These are phyloP conservation scores for Chaenodraco wilsoni DNA, from an alignment of 2,797 vertebrate species.

Conservation along the genomic window DNA sequence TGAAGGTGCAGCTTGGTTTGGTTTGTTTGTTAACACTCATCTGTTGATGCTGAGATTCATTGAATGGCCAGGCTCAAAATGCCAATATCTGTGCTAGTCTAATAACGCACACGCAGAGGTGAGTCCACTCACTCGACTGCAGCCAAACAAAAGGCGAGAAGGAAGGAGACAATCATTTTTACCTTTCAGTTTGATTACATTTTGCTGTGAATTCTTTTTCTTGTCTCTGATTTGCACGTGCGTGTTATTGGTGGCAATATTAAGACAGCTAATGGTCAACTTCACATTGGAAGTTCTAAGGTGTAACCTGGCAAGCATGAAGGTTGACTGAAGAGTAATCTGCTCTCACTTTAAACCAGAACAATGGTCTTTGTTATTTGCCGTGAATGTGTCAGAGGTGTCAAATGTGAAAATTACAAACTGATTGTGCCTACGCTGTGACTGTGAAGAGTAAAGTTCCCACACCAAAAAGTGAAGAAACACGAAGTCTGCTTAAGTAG, in stretches of 20 bases:
- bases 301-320: slow-evolving; percentile 12
- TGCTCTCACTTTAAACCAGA: slow-evolving; percentile 19
- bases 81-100: slow-evolving; percentile 58
- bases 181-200: slow-evolving; percentile 29
- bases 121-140: slow-evolving; percentile 38
- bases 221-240: slow-evolving; percentile 10
- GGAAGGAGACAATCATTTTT: neutral
- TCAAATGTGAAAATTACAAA: slow-evolving; percentile 45
- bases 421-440: slow-evolving; percentile 16
- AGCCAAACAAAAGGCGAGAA: slow-evolving; percentile 37
- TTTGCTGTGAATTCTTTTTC: slow-evolving; percentile 35
- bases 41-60: slow-evolving; percentile 62
- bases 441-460: slow-evolving; percentile 38
- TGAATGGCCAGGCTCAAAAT: slow-evolving; percentile 52
- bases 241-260: slow-evolving; percentile 7
- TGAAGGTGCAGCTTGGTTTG: slow-evolving; percentile 20
- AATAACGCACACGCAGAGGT: slow-evolving; percentile 48
- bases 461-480: slow-evolving; percentile 52
- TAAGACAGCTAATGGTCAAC: slow-evolving; percentile 41
- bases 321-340: slow-evolving; percentile 29
- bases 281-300: slow-evolving; percentile 13
- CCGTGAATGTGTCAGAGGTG: slow-evolving; percentile 63
- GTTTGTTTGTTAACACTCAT: slow-evolving; percentile 65
- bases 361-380: slow-evolving; percentile 57
- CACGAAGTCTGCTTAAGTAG: slow-evolving; percentile 38